phyloP scores from a whole-genome alignment of 92 coral and sea anemone genomes.

The Phenganax marumi region DNA sequence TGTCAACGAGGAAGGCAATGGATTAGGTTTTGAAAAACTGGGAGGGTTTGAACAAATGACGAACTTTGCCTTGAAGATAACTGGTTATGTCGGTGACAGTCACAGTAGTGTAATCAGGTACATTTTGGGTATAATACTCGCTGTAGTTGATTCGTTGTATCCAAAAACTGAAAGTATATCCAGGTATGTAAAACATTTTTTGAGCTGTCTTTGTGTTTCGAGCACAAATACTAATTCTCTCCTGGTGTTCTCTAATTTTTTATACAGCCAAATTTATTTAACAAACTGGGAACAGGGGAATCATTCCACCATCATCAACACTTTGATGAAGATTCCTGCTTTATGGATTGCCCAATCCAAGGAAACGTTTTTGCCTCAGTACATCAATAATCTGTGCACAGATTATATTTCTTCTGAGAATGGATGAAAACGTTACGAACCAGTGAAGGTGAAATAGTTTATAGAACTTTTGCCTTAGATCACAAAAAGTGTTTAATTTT shows the following conservation, averaged over 20 bases:
- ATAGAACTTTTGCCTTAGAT: not conserved
- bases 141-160: conserved; percentile 31
- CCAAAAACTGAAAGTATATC: too few species aligned
- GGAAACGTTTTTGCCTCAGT: conserved; percentile 51
- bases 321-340: conserved; percentile 43
- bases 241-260: not conserved
- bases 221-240: too few species aligned
- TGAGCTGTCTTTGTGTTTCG: too few species aligned
- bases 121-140: conserved; percentile 1
- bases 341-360: too few species aligned
- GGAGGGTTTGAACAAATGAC: conserved; percentile 41
- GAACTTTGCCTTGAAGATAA: too few species aligned
- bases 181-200: too few species aligned
- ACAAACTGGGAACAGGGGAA: conserved; percentile 56
- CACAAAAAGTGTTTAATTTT: not conserved
- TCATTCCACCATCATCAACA: conserved; percentile 49
- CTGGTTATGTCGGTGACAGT: conserved; percentile 47
- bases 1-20: too few species aligned
- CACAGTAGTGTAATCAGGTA: conserved; percentile 31
- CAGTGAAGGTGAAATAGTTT: conserved; percentile 49
- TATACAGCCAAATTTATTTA: conserved; percentile 24
- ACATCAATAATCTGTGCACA: conserved; percentile 35
- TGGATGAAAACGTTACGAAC: conserved; percentile 41
- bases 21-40: conserved; percentile 14
- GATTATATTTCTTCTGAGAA: conserved; percentile 34